phyloP scores from a whole-genome alignment of 1,140 invertebrate species.

The Drosophila sturtevanti region DNA sequence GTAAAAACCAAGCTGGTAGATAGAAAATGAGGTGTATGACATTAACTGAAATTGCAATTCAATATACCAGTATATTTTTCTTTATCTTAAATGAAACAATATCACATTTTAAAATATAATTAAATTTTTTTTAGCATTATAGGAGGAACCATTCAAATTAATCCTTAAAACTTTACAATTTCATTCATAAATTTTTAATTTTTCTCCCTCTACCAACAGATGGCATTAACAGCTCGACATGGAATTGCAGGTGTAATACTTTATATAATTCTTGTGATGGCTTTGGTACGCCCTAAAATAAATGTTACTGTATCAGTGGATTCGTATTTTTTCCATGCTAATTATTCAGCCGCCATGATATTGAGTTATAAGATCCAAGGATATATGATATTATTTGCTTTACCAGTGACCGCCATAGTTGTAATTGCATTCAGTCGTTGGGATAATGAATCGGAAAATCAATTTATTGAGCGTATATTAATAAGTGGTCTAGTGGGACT shows the following conservation, averaged over 20 bases:
- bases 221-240: background rate
- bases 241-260: slow-evolving; percentile 16
- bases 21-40: background rate
- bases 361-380: slow-evolving; percentile 27
- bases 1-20: slow-evolving; percentile 31
- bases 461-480: background rate
- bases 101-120: no score
- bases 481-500: background rate
- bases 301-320: slow-evolving; percentile 30
- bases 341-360: slow-evolving; percentile 7
- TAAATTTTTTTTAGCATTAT: no score
- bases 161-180: background rate
- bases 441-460: slow-evolving; percentile 14
- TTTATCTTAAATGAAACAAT: background rate
- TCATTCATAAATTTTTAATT: background rate
- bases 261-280: slow-evolving; percentile 19
- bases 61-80: background rate
- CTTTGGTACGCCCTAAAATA: slow-evolving; percentile 40
- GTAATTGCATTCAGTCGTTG: slow-evolving; percentile 34
- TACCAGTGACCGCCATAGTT: slow-evolving; percentile 20
- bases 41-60: background rate
- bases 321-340: slow-evolving; percentile 19
- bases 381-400: slow-evolving; percentile 24
- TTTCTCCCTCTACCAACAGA: background rate
- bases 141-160: no score